These are phyloP conservation scores for Geophilus truncorum DNA, from an alignment of 2,888 invertebrate species.

Conservation along the genomic window DNA sequence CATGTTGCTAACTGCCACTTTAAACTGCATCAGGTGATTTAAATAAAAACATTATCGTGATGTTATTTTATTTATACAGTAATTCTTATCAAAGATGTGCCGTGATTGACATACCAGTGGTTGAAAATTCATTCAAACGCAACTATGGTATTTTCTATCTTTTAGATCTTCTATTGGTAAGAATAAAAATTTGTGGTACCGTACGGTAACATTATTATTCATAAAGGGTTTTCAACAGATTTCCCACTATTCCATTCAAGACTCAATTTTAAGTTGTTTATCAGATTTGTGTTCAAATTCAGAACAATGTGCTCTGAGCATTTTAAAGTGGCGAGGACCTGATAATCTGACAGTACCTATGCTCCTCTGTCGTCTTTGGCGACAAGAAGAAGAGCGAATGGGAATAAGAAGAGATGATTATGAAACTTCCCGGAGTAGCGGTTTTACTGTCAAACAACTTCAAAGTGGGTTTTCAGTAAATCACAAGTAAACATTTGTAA, in stretches of 20 bases:
- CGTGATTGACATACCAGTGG: neutral
- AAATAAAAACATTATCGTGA: neutral
- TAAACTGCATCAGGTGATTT: neutral
- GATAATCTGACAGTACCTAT: neutral
- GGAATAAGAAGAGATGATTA: neutral
- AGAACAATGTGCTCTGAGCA: neutral
- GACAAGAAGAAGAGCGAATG: neutral
- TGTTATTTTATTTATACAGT: neutral
- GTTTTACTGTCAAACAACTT: neutral
- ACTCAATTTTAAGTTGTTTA: neutral
- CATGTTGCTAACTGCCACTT: neutral
- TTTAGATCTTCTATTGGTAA: neutral
- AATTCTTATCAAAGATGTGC: neutral
- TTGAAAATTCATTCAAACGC: neutral
- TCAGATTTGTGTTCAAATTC: neutral
- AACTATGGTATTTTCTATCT: neutral
- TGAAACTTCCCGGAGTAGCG: neutral
- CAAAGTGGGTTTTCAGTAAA: neutral
- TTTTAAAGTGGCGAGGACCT: slow-evolving; percentile 8
- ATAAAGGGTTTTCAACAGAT: no score
- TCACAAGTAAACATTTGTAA: no score
- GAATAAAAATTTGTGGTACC: no score
- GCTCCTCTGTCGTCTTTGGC: slow-evolving; percentile 5
- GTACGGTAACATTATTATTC: no score
- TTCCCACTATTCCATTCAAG: neutral